Evolutionary conservation across 2,888 invertebrate species (phyloP).

Genomic region (Spialia ferax): DNA sequence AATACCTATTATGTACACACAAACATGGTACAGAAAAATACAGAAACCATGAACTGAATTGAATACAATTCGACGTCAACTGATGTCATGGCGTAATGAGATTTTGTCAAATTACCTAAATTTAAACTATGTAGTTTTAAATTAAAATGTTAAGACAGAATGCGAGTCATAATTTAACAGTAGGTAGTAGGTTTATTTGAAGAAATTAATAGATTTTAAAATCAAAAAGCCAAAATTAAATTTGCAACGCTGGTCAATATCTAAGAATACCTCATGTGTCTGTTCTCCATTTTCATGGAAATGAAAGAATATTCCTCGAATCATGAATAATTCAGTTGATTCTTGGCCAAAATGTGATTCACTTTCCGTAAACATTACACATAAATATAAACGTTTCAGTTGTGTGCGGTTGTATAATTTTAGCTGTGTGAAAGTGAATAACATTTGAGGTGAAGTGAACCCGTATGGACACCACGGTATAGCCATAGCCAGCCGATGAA

Average conservation of each 20-base stretch:
- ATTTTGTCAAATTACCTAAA: no score
- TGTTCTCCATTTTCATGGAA: background rate
- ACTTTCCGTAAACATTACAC: constrained; percentile 44
- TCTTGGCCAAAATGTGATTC: constrained; percentile 52
- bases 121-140: no score
- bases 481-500: constrained; percentile 38
- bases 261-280: background rate
- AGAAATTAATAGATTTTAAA: no score
- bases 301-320: constrained; percentile 16
- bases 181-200: no score
- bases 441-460: constrained; percentile 16
- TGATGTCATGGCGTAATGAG: no score
- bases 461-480: constrained; percentile 24
- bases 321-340: constrained; percentile 44
- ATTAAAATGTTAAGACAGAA: no score
- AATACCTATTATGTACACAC: background rate
- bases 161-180: no score
- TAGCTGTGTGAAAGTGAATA: constrained; percentile 42
- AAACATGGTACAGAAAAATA: no score
- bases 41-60: no score
- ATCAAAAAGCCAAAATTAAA: no score
- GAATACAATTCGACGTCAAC: no score
- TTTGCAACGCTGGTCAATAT: background rate
- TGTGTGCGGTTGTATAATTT: constrained; percentile 37
- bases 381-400: constrained; percentile 27